Evolutionary conservation across 2,888 invertebrate species (phyloP).

Genomic region (Scaptomyza cyrtandrae): DNA sequence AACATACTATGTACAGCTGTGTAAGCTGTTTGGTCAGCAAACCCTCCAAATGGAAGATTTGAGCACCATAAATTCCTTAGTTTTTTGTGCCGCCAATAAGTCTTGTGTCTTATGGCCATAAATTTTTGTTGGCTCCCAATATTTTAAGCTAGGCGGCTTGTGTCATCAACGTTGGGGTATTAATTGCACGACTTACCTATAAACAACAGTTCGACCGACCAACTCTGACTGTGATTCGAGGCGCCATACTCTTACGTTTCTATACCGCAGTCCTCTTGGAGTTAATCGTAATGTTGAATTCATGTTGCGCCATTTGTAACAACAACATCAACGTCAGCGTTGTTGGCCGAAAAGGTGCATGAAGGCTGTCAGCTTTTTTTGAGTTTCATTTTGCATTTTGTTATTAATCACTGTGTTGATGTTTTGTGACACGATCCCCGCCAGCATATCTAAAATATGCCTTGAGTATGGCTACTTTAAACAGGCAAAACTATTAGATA

Average conservation of each 20-base stretch:
- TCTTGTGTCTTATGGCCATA: slow-evolving; percentile 66
- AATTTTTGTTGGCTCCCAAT: slow-evolving; percentile 48
- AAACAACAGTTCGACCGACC: slow-evolving; percentile 20
- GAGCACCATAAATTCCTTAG: slow-evolving; percentile 58
- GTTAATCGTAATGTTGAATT: slow-evolving; percentile 72
- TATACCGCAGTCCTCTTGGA: slow-evolving; percentile 6
- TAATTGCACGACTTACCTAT: slow-evolving; percentile 54
- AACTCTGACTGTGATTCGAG: slow-evolving; percentile 8
- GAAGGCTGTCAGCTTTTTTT: slow-evolving; percentile 63
- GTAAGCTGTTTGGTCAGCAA: slow-evolving; percentile 39
- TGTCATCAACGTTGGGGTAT: slow-evolving; percentile 69
- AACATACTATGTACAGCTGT: slow-evolving; percentile 4
- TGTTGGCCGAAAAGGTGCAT: slow-evolving; percentile 28
- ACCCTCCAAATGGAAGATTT: slow-evolving; percentile 27
- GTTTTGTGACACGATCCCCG: slow-evolving; percentile 58
- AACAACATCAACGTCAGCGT: slow-evolving; percentile 53
- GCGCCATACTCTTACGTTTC: slow-evolving; percentile 16
- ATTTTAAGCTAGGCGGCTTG: slow-evolving; percentile 64
- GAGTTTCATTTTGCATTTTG: slow-evolving; percentile 56
- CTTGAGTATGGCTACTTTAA: slow-evolving; percentile 63
- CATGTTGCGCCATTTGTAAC: slow-evolving; percentile 78
- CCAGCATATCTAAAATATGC: slow-evolving; percentile 52
- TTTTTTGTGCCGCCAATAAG: slow-evolving; percentile 65
- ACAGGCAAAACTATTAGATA: slow-evolving; percentile 74
- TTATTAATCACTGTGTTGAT: slow-evolving; percentile 73